Conservation (phyloP, 2,888 invertebrate species). For the Peribatodes rhomboidaria region DNA sequence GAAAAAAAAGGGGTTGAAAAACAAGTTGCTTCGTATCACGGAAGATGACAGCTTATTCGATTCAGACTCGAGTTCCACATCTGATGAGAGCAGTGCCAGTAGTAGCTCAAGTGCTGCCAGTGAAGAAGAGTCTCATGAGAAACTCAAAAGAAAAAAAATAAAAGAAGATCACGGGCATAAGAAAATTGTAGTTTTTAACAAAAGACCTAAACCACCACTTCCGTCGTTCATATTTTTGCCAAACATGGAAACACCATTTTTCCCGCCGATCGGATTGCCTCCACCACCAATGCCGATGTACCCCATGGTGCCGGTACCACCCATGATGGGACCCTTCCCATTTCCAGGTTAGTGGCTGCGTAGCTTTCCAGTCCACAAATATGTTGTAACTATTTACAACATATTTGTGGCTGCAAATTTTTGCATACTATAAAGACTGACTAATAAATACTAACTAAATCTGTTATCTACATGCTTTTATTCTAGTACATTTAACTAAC, state of each 20-base stretch:
- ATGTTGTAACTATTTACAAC: no score
- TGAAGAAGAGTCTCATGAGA: constrained; percentile 39
- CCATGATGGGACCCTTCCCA: constrained; percentile 57
- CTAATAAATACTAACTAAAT: no score
- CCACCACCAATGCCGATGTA: constrained; percentile 77
- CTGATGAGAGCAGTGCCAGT: constrained; percentile 48
- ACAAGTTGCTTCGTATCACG: constrained; percentile 70
- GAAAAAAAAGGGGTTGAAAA: constrained; percentile 58
- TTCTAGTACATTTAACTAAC: no score
- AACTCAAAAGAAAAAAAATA: constrained; percentile 37
- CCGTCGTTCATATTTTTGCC: constrained; percentile 81
- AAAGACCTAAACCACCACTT: constrained; percentile 69
- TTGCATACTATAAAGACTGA: no score
- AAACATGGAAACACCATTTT: constrained; percentile 73
- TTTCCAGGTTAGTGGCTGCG: constrained; percentile 60
- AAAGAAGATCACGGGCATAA: constrained; percentile 68
- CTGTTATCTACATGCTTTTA: no score
- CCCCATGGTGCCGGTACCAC: constrained; percentile 76
- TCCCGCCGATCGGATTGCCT: constrained; percentile 75
- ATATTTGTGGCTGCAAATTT: no score
- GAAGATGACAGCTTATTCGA: constrained; percentile 77
- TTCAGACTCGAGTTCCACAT: constrained; percentile 53
- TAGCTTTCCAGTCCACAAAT: not conserved
- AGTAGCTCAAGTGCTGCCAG: constrained; percentile 42
- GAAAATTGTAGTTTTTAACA: constrained; percentile 73